Evolutionary conservation across 2,888 invertebrate genomes (phyloP).

Genomic region (Philereme vetulata): DNA sequence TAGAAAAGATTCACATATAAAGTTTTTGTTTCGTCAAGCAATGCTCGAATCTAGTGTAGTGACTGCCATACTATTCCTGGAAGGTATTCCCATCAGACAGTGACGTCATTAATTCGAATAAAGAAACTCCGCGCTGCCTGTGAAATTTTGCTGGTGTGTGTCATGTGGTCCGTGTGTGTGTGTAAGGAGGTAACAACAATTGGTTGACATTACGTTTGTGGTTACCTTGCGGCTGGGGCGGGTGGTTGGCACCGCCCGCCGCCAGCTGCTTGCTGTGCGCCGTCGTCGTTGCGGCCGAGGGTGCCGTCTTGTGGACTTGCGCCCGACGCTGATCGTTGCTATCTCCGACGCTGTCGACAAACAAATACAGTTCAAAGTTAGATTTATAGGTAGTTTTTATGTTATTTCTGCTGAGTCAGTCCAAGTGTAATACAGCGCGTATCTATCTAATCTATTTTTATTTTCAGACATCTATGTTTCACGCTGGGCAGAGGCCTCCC

Average conservation of each 20-base stretch:
- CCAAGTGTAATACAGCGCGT: too few relatives aligned
- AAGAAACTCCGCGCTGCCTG: neutral
- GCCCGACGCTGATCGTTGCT: constrained; percentile 67
- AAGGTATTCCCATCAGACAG: too few relatives aligned
- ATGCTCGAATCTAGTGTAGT: too few relatives aligned
- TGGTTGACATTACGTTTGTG: constrained; percentile 79
- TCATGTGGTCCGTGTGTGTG: constrained; percentile 18
- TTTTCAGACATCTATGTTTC: too few relatives aligned
- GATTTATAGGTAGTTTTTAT: neutral
- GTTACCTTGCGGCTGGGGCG: constrained; percentile 86
- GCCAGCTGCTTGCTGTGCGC: constrained; percentile 92
- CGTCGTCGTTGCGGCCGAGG: constrained; percentile 87
- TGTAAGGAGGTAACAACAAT: constrained; percentile 62
- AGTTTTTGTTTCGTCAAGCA: too few relatives aligned
- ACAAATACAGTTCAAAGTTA: neutral
- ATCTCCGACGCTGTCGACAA: constrained; percentile 75
- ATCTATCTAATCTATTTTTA: too few relatives aligned
- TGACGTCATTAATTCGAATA: too few relatives aligned
- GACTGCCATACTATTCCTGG: too few relatives aligned
- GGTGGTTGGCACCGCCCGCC: constrained; percentile 89
- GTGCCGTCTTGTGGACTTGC: constrained; percentile 67
- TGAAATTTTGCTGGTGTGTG: neutral
- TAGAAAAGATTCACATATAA: too few relatives aligned
- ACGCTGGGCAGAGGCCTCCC: too few relatives aligned
- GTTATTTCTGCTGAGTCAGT: too few relatives aligned